Conservation (phyloP, 2,888 invertebrate genomes). For the Suillia variegata region DNA sequence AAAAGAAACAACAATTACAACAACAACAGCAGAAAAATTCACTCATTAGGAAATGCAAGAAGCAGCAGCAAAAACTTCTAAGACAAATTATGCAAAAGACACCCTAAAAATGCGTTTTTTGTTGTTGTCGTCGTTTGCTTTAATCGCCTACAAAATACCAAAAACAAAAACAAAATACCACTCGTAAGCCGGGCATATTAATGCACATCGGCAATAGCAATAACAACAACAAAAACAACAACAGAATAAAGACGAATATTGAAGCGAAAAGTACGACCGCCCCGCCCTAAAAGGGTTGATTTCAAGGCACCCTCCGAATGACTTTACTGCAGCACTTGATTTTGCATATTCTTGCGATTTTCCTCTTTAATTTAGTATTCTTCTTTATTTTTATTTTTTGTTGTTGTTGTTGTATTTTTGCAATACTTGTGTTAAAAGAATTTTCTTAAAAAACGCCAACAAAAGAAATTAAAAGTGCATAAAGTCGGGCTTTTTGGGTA, state of each 20-base stretch:
- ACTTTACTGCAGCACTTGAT: conserved; percentile 32
- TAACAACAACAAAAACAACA: too few relatives aligned
- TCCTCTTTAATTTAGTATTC: conserved; percentile 27
- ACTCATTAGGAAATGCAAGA: conserved; percentile 9
- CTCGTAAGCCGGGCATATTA: neutral
- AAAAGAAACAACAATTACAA: neutral
- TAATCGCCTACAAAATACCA: neutral
- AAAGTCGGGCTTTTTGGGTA: conserved; percentile 6
- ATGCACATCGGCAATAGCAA: neutral
- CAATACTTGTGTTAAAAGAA: conserved; percentile 29
- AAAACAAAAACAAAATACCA: conserved; percentile 15
- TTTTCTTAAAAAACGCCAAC: conserved; percentile 28
- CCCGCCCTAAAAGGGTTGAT: conserved; percentile 17
- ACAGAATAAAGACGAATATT: too few relatives aligned
- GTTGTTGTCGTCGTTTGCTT: neutral
- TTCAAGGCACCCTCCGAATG: neutral
- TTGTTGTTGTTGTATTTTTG: too few relatives aligned
- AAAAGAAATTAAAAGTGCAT: conserved; percentile 29
- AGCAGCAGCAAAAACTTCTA: neutral
- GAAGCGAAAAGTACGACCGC: too few relatives aligned
- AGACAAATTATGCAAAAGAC: neutral
- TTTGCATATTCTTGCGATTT: conserved; percentile 38
- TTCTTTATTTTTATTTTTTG: too few relatives aligned
- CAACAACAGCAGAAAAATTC: too few relatives aligned
- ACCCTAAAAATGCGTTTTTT: conserved; percentile 13